These are phyloP conservation scores for Gerris buenoi DNA, from an alignment of 1,140 invertebrate genomes.

Conservation along the genomic window DNA sequence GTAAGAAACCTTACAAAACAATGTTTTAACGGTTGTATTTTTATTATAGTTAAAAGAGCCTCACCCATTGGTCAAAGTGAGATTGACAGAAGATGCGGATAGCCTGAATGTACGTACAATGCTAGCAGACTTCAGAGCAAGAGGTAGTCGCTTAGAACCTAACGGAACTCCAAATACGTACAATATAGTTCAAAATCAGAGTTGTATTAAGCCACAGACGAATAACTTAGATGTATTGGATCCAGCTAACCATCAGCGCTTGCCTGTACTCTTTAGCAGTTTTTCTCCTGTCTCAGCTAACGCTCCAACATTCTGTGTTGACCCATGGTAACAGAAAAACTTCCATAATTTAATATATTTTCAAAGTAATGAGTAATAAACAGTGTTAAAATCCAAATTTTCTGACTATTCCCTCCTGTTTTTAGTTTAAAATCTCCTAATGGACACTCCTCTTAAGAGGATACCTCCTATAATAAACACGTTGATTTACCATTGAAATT, in stretches of 20 bases:
- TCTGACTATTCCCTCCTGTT: no score
- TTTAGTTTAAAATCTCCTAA: no score
- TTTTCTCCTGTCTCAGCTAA: slow-evolving; percentile 67
- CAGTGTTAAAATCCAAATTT: no score
- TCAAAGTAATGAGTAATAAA: no score
- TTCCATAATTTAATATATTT: no score
- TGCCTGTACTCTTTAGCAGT: slow-evolving; percentile 84
- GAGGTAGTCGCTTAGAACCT: slow-evolving; percentile 50
- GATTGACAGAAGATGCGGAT: slow-evolving; percentile 46
- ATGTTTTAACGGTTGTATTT: neutral
- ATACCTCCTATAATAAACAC: no score
- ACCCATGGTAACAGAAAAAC: slow-evolving; percentile 72
- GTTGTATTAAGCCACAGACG: neutral
- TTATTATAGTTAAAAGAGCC: slow-evolving; percentile 19
- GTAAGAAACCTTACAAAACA: neutral
- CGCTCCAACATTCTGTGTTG: slow-evolving; percentile 73
- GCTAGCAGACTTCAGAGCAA: slow-evolving; percentile 71
- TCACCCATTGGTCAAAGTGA: slow-evolving; percentile 57
- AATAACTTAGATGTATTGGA: slow-evolving; percentile 56
- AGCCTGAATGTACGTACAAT: slow-evolving; percentile 47
- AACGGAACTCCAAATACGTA: neutral
- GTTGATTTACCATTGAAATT: no score
- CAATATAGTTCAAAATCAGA: neutral
- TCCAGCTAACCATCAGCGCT: slow-evolving; percentile 68
- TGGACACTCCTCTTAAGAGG: no score